Base-by-base conservation (phyloP, 2,113 vertebrate species). In the Tenebrosternarchus preto region DNA sequence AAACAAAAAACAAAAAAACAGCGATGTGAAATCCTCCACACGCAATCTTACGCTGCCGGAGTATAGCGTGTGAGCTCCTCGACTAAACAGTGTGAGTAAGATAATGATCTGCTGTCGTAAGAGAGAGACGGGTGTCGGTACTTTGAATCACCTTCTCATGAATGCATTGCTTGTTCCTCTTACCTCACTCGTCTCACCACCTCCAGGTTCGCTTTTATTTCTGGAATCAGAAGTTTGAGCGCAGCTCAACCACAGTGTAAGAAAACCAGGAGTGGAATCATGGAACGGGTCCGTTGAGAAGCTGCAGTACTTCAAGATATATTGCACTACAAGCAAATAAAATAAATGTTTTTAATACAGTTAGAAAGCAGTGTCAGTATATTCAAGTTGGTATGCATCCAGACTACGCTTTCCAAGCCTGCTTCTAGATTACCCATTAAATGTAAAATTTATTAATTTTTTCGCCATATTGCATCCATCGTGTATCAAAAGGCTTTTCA, bases 121-220 rank as follows among this genome's bases (percentile, higher is more conserved):
- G 27, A 78, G 78, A 87, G 61, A 91, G 87, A 92, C 87, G 64
- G 86, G 88, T 88, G 87, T 89, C 88, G 83, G 88, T 87, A 86
- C 88, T 88, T 91, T 91, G 89, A 92, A 89, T 92, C 92, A 92
- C 86, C 87, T 85, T 87, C 85, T 86, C 78, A 91, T 92, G 90
- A 93, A 93, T 91, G 90, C 88, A 87, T 85, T 87, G 88, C 90
- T 93, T 93, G 93, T 94, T 89, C 92, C 88, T 87, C 88, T 87
- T 84, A 91, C 88, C 84, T 87, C 89, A 91, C 90, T 92, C 89
- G 86, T 90, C 78, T 84, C 87, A 89, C 89, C 89, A 88, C 88
- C 91, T 92, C 88, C 85, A 90, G 92, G 90, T 88, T 87, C 84
- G 87, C 90, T 90, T 91, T 90, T 88, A 89, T 88, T 89, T 88